Evolutionary conservation across 2,113 vertebrate species (phyloP).

Genomic region (Petromus typicus): DNA sequence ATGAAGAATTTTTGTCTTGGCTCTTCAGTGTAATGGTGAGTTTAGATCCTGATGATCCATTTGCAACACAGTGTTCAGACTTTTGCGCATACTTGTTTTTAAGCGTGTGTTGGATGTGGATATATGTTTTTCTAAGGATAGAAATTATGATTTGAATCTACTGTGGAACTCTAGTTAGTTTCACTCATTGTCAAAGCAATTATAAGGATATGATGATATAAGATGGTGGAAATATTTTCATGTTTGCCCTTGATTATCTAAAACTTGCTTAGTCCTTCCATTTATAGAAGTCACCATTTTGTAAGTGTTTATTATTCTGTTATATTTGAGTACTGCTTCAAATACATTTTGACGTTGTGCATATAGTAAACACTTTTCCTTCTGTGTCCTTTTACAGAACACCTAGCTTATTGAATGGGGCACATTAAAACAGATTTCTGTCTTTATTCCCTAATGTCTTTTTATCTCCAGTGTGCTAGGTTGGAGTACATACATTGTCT

Average conservation of each 20-base stretch:
- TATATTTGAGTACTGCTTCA: constrained; percentile 14
- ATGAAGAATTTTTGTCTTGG: constrained; percentile 21
- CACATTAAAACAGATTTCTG: constrained; percentile 35
- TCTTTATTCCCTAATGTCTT: constrained; percentile 12
- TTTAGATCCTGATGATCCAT: neutral
- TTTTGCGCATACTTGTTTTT: neutral
- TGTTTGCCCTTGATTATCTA: neutral
- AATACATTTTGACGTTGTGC: constrained; percentile 18
- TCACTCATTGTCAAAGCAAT: constrained; percentile 10
- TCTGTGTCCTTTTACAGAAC: neutral
- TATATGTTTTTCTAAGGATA: neutral
- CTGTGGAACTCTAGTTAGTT: constrained; percentile 36
- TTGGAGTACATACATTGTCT: neutral
- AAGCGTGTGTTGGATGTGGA: neutral
- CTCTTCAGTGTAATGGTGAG: neutral
- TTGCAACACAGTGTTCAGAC: neutral
- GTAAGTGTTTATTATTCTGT: constrained; percentile 26
- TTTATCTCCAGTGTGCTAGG: neutral
- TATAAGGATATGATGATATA: constrained; percentile 48
- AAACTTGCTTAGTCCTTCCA: constrained; percentile 25
- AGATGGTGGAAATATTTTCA: constrained; percentile 44
- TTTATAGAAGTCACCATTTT: constrained; percentile 23
- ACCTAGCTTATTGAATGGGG: neutral
- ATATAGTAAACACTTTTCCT: neutral
- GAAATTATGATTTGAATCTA: neutral